Evolutionary conservation across 2,888 invertebrate genomes (phyloP).

Genomic region (Amorpha juglandis): DNA sequence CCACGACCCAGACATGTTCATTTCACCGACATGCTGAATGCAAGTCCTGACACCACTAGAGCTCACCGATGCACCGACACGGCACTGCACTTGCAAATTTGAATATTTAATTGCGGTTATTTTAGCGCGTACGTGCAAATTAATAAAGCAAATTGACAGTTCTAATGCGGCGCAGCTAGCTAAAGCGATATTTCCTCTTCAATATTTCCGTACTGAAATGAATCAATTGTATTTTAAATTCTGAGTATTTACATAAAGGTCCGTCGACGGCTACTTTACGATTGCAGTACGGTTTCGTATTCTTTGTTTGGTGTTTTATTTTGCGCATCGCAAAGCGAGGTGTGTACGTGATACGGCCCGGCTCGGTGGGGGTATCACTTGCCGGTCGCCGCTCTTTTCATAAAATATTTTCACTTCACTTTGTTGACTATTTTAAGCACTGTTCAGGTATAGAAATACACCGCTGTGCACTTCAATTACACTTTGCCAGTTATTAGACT

Average conservation of each 20-base stretch:
- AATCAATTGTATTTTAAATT: constrained; percentile 68
- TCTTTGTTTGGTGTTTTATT: constrained; percentile 73
- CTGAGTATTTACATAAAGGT: constrained; percentile 59
- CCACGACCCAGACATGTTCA: constrained; percentile 73
- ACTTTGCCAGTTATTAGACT: constrained; percentile 35
- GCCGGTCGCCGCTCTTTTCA: constrained; percentile 54
- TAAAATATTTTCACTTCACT: constrained; percentile 74
- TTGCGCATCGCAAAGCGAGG: constrained; percentile 66
- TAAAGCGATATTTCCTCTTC: constrained; percentile 62
- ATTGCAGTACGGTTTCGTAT: constrained; percentile 64
- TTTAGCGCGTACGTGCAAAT: constrained; percentile 67
- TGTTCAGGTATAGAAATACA: constrained; percentile 37
- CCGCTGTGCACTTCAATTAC: background rate
- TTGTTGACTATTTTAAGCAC: constrained; percentile 55
- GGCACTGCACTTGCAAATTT: constrained; percentile 77
- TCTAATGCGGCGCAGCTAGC: constrained; percentile 50
- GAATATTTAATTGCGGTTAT: constrained; percentile 77
- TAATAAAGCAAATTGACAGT: constrained; percentile 70
- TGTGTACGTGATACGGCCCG: constrained; percentile 66
- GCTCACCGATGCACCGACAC: constrained; percentile 67
- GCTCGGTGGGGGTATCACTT: constrained; percentile 40
- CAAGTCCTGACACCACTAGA: constrained; percentile 69
- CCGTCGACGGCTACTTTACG: constrained; percentile 64
- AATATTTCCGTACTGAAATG: constrained; percentile 53
- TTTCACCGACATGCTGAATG: constrained; percentile 75